Evolutionary conservation across 2,113 vertebrate species (phyloP).

Genomic region (Peucedramus taeniatus): DNA sequence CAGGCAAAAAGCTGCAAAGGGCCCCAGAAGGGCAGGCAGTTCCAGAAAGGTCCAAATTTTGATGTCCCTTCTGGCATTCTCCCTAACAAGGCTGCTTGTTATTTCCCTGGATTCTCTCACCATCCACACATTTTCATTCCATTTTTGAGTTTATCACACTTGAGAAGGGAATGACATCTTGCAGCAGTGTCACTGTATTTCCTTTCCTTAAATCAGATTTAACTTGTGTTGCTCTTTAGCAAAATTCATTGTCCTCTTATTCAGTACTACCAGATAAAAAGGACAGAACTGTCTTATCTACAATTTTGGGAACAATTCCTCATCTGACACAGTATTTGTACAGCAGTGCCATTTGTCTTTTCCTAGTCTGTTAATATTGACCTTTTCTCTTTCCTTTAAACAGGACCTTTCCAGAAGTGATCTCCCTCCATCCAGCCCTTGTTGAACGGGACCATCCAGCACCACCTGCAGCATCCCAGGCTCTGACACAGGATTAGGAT

Average conservation of each 20-base stretch:
- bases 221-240: neutral
- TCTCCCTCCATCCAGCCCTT: neutral
- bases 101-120: neutral
- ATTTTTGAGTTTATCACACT: neutral
- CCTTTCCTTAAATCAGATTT: neutral
- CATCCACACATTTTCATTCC: neutral
- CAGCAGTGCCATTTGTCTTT: neutral
- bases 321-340: neutral
- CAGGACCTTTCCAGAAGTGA: neutral
- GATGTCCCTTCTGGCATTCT: neutral
- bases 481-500: neutral
- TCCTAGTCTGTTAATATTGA: neutral
- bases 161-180: neutral
- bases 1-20: neutral
- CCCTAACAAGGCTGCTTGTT: neutral
- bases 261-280: neutral
- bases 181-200: neutral
- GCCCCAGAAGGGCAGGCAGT: neutral
- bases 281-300: neutral
- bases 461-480: accelerated
- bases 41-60: neutral
- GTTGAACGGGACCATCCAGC: neutral
- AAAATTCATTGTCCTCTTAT: neutral
- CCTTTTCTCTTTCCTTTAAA: neutral
- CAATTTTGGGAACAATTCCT: neutral